Evolutionary conservation across 2,888 invertebrate genomes (phyloP), one percentile per base, ranked within the genome.

Genomic region (Zhuqinia jingwanae): DNA sequence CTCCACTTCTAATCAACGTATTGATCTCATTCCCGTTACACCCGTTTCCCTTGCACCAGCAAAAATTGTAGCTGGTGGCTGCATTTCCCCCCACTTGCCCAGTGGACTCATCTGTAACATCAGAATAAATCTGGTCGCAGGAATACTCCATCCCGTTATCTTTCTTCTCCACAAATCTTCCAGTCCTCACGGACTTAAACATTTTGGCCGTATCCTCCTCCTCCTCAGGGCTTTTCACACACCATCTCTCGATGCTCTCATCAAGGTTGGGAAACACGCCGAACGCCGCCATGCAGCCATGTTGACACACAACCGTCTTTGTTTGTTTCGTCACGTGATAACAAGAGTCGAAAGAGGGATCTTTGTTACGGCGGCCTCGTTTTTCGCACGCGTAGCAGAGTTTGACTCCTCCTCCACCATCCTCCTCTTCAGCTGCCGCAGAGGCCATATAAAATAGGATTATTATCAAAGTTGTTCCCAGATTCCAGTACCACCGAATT

Each of bases 11-110:
- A n/a, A 76, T n/a, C 22, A 27, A 25, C 6, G 3, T 11, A 36
- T 76, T 56, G 11, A 76, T 76, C 36, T 47, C 2, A 13, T 58
- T 30, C 17, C 76, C 76, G n/a, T 76, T 76, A 15, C 76, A 76
- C 27, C 15, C 6, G 42, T 53, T n/a, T 5, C 36, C 58, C 17
- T 17, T 76, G 36, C 76, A 76, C 47, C 50, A 22, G 20, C 76
- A 76, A 56, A 30, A 76, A 13, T 47, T 30, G 30, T 76, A 76
- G 56, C 13, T 56, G n/a, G n/a, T n/a, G n/a, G n/a, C n/a, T n/a
- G n/a, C n/a, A n/a, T n/a, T n/a, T n/a, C n/a, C n/a, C n/a, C n/a
- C n/a, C n/a, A n/a, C n/a, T n/a, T n/a, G n/a, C n/a, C n/a, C n/a
- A n/a, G n/a, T n/a, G n/a, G n/a, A n/a, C n/a, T 68, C 30, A 68